phyloP scores from a whole-genome alignment of 2,797 vertebrate species.

The Macrochelys suwanniensis region DNA sequence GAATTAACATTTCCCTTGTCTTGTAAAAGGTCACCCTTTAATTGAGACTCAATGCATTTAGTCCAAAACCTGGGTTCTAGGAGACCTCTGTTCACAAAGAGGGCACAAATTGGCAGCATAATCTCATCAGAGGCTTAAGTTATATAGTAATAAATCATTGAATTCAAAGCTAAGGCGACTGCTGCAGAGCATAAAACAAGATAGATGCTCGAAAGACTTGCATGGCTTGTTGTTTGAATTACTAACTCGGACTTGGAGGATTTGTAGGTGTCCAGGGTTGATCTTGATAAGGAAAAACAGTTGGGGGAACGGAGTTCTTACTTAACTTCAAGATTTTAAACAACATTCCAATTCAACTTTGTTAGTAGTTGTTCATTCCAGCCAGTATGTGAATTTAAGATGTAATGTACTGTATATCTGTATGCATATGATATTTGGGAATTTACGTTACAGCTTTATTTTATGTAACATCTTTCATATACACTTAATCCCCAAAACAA shows the following conservation, averaged over 20 bases:
- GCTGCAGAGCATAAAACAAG: conserved; percentile 36
- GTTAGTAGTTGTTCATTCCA: neutral
- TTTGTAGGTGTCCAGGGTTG: conserved; percentile 46
- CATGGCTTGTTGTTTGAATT: conserved; percentile 28
- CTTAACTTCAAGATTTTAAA: conserved; percentile 51
- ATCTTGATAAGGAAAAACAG: conserved; percentile 54
- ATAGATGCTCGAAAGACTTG: conserved; percentile 64
- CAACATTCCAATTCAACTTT: neutral
- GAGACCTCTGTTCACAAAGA: neutral
- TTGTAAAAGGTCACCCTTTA: conserved; percentile 64
- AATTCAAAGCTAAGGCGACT: neutral
- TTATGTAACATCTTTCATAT: neutral
- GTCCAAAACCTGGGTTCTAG: neutral
- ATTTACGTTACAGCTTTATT: neutral
- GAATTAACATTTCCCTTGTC: conserved; percentile 65
- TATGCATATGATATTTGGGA: neutral
- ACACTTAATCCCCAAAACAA: neutral
- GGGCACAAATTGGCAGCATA: conserved; percentile 60
- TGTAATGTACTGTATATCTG: neutral
- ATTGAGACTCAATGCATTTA: conserved; percentile 49
- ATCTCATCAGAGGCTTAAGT: conserved; percentile 60
- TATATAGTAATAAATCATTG: conserved; percentile 64
- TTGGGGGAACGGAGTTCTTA: conserved; percentile 26
- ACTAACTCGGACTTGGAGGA: conserved; percentile 45
- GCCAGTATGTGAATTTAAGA: accelerated